Conservation (phyloP, 2,113 vertebrate species). For the Dromaius novaehollandiae region DNA sequence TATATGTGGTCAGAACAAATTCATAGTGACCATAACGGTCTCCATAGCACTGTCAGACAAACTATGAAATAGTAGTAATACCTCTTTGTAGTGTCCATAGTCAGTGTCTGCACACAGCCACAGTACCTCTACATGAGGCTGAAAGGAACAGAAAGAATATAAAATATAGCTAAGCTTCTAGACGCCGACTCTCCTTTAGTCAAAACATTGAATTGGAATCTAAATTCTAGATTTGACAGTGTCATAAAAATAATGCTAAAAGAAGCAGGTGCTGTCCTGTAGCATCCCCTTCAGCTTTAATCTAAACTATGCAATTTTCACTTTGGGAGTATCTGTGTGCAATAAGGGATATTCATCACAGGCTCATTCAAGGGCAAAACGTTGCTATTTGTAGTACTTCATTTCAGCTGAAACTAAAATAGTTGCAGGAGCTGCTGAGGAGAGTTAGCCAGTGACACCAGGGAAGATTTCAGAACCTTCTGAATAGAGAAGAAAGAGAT, state of each 20-base stretch:
- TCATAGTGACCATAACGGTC: not conserved
- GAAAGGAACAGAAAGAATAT: not conserved
- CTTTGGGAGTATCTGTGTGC: not conserved
- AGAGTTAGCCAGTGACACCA: not conserved
- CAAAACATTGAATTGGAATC: not conserved
- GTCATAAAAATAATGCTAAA: not conserved
- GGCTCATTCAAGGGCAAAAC: not conserved
- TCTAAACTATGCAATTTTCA: not conserved
- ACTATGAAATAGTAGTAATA: not conserved
- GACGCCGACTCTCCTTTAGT: not conserved
- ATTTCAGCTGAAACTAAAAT: conserved; percentile 2
- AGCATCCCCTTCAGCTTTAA: not conserved
- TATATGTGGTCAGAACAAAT: not conserved
- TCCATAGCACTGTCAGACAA: not conserved
- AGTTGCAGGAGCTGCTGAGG: not conserved
- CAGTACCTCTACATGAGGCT: not conserved
- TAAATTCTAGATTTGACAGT: not conserved
- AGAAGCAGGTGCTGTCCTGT: not conserved
- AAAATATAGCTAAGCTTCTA: not conserved
- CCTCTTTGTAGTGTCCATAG: not conserved
- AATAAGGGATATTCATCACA: not conserved
- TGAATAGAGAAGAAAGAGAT: not conserved
- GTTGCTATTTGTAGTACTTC: not conserved
- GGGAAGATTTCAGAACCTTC: not conserved
- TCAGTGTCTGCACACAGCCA: not conserved